Conservation (phyloP, 1,140 invertebrate genomes). For the Carposina sasakii region DNA sequence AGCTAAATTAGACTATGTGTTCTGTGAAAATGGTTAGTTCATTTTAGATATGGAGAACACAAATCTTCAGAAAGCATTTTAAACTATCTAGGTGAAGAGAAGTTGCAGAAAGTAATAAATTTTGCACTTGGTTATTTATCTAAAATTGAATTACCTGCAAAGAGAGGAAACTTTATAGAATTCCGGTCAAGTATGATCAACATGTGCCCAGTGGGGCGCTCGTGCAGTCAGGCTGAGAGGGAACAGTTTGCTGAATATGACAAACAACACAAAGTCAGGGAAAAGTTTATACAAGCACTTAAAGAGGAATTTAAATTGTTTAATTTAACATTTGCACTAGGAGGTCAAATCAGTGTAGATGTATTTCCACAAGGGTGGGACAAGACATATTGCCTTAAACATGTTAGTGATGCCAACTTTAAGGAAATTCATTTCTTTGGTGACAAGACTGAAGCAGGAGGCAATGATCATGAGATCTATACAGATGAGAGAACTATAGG, state of each 20-base stretch:
- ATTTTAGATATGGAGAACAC: conserved; percentile 83
- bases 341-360: conserved; percentile 98
- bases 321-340: conserved; percentile 86
- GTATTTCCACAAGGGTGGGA: conserved; percentile 98
- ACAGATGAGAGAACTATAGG: conserved; percentile 89
- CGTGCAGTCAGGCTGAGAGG: conserved; percentile 89
- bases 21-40: conserved; percentile 97
- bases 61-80: conserved; percentile 86
- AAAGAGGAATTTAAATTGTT: conserved; percentile 86
- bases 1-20: conserved; percentile 92
- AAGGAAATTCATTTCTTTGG: conserved; percentile 98
- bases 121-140: conserved; percentile 93
- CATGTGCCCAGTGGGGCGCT: conserved; percentile 94
- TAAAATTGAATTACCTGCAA: conserved; percentile 88
- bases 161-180: conserved; percentile 97
- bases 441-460: conserved; percentile 93
- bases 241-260: conserved; percentile 92
- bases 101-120: conserved; percentile 94
- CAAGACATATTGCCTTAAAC: conserved; percentile 95
- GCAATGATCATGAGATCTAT: conserved; percentile 98
- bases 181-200: conserved; percentile 97
- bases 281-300: conserved; percentile 88
- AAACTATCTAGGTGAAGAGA: conserved; percentile 89
- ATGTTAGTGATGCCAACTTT: conserved; percentile 80
- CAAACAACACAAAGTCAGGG: conserved; percentile 84